Evolutionary conservation across 1,140 invertebrate genomes (phyloP), one percentile per base, ranked within the genome.

Genomic region (Procambarus virginalis): DNA sequence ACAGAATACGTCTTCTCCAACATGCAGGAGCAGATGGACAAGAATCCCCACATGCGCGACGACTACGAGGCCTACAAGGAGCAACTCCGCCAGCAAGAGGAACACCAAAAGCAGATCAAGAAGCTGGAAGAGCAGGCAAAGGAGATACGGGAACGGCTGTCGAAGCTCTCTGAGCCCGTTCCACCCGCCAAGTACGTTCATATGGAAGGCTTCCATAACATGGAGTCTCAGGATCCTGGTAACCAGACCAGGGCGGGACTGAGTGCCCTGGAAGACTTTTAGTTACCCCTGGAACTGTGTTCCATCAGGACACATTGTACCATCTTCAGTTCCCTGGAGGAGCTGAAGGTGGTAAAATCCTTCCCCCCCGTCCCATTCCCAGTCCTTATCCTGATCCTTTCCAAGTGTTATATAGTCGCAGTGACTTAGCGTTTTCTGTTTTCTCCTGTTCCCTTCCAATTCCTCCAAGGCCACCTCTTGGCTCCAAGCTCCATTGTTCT

Each of bases 81-180:
- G 45, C 58, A 84, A 58, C 14, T 89, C 81, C 58, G 34, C 45
- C 45, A 84, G 48, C 51, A 84, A 12, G 75, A 89, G 76, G 55
- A 84, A 1, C 70, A 89, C 75, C 45, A 78, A 20, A 49, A 45
- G 46, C 88, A 89, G 55, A 68, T 89, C 48, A 55, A 84, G 82
- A 75, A 79, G n/a, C 58, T 89, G 34, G 88, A 89, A 48, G 55
- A 84, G 20, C 73, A 84, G 58, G 88, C 82, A 34, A 89, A 45
- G 46, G 84, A 68, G 73, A 84, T 89, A 10, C 81, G 79, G 45
- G 88, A 89, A 49, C 49, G 84, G 55, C 58, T 89, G 17, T 51
- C 73, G 8, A 70, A 48, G 5, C 73, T 68, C 2, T 46, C 88
- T 51, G 75, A 45, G 34, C 10, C 49, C 9, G 46, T 17, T 14